Evolutionary conservation across 2,888 invertebrate genomes (phyloP).

Genomic region (Idaea dimidiata): DNA sequence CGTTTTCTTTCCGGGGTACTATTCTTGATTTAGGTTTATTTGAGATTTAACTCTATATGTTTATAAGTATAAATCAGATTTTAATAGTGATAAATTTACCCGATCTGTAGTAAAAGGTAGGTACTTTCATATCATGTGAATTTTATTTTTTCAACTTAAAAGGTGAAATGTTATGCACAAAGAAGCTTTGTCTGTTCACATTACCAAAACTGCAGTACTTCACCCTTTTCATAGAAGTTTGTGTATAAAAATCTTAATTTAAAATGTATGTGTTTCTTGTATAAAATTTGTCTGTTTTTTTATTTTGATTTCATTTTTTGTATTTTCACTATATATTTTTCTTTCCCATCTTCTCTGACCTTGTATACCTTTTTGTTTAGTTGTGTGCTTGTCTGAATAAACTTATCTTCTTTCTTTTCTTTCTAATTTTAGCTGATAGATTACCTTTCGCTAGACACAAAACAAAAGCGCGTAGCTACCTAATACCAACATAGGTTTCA

Average conservation of each 20-base stretch:
- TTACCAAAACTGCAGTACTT: not conserved
- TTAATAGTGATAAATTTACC: not conserved
- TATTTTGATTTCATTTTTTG: too few species aligned
- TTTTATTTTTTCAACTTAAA: not conserved
- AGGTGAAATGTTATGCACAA: not conserved
- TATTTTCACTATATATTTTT: too few species aligned
- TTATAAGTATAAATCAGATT: not conserved
- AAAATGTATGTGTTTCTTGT: too few species aligned
- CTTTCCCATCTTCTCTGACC: too few species aligned
- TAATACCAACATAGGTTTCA: conserved; percentile 7
- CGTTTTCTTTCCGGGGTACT: not conserved
- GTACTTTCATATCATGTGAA: not conserved
- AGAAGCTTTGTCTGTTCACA: not conserved
- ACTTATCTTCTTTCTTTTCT: too few species aligned
- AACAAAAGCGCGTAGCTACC: not conserved
- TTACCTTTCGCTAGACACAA: not conserved
- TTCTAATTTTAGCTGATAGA: not conserved
- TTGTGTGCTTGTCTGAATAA: too few species aligned
- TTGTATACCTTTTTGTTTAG: too few species aligned
- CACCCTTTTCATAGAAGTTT: not conserved
- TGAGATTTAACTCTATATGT: not conserved
- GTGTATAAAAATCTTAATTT: too few species aligned
- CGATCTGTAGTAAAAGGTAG: not conserved
- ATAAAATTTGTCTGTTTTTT: too few species aligned
- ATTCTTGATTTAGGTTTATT: not conserved